Percentiles rank a stretch among this genome's conserved stretches.
phyloP scores from a whole-genome alignment of 1,140 invertebrate genomes.

The Drosophila ananassae region DNA sequence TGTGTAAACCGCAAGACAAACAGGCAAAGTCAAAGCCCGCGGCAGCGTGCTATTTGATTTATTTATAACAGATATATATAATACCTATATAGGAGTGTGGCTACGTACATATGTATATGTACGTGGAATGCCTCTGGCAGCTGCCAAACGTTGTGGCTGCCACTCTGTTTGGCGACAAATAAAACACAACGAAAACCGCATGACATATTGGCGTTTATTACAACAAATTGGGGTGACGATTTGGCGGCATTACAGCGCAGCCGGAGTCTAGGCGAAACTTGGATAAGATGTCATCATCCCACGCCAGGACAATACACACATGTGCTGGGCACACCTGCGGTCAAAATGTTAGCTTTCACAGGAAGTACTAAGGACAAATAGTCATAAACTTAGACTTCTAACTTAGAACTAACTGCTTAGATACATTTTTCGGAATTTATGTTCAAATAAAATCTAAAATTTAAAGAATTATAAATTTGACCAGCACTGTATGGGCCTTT shows the following conservation, averaged over 20 bases:
- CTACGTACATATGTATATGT: neutral
- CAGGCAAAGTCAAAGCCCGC: constrained; percentile 44
- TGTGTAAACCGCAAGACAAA: constrained; percentile 63
- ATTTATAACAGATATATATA: constrained; percentile 63
- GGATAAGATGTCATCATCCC: constrained; percentile 50
- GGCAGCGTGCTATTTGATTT: constrained; percentile 69
- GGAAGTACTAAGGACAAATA: too few species aligned
- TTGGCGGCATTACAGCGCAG: constrained; percentile 54
- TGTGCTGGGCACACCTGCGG: neutral
- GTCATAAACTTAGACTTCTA: too few species aligned
- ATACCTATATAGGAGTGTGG: constrained; percentile 2
- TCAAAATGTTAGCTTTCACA: too few species aligned
- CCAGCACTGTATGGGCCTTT: neutral
- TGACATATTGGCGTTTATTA: constrained; percentile 82
- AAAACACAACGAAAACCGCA: constrained; percentile 66
- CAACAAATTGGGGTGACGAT: constrained; percentile 78
- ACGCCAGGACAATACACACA: constrained; percentile 4
- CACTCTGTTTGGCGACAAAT: constrained; percentile 49
- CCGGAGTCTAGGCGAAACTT: constrained; percentile 52
- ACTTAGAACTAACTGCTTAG: neutral
- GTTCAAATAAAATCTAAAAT: neutral
- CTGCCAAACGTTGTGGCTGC: constrained; percentile 21
- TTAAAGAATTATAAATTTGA: neutral
- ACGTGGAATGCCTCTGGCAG: constrained; percentile 9
- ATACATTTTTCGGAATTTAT: neutral